Evolutionary conservation across 1,140 invertebrate species (phyloP), one percentile per base, ranked within the genome.

Genomic region (Bathynomus jamesi): DNA sequence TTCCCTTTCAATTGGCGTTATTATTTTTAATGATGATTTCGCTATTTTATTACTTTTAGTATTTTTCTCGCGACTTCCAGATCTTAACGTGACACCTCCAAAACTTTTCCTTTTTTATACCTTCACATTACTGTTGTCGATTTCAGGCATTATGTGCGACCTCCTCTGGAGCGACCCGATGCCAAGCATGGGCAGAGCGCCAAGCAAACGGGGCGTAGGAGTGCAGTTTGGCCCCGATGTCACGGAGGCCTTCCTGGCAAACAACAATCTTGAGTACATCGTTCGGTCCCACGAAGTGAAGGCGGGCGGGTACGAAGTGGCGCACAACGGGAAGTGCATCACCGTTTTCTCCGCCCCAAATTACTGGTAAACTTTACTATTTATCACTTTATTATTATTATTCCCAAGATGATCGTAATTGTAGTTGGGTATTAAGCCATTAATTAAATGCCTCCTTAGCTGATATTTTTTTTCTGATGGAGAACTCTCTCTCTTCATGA

Each of bases 201-300:
- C 94, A 0, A 98, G 95, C 75, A 99, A 98, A 83, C 87, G 98
- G 72, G 98, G 98, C 2, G 95, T 99, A 4, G 97, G 96, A 25
- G 91, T 96, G 78, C 96, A 99, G 83, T 99, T 99, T 85, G 98
- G 98, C 7, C 97, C 98, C 0, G 96, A 99, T 83, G 90, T 99
- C 0, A 99, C 97, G 0, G 84, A 90, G 73, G 85, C 86, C 32
- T 99, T 99, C 83, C 86, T 96, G 27, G 82, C 89, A 70, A 80
- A 85, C 13, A 99, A 99, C 83, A 89, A 90, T 28, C 85, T 99
- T 24, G 92, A 97, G 78, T 99, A 98, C 81, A 86, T 99, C 71
- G 91, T 99, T 66, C 86, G 97, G 74, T 97, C 94, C 83, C 97
- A 99, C 82, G 98, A 99, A 83, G 98, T 99, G 3, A 99, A 99